A percentile compares a stretch with the other conserved stretches of the same genome.
These are phyloP conservation scores for Portevinia maculata DNA, from an alignment of 2,888 invertebrate genomes.

Conservation along the genomic window DNA sequence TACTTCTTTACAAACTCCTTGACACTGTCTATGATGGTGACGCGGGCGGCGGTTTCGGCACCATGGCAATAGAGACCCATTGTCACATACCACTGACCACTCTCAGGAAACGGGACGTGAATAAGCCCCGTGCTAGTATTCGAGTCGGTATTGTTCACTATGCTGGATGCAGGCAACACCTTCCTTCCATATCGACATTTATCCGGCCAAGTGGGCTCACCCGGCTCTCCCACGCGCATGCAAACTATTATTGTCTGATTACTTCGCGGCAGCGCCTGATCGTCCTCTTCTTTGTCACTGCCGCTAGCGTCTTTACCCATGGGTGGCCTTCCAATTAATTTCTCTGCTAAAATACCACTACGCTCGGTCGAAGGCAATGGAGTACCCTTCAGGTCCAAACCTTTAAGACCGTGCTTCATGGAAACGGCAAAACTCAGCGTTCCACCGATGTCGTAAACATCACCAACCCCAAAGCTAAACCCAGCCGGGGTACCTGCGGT, in stretches of 20 bases:
- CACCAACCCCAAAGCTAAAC: conserved; percentile 88
- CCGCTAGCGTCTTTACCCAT: conserved; percentile 53
- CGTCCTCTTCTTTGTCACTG: conserved; percentile 67
- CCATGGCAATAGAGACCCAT: conserved; percentile 88
- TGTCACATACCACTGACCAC: conserved; percentile 92
- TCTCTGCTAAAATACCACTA: conserved; percentile 80
- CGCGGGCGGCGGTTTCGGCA: conserved; percentile 82
- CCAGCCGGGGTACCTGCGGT: conserved; percentile 86
- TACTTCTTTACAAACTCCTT: conserved; percentile 81
- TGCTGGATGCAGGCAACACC: conserved; percentile 85
- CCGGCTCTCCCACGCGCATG: conserved; percentile 85
- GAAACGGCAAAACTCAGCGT: conserved; percentile 89
- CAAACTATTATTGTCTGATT: conserved; percentile 86
- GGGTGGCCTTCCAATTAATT: conserved; percentile 77
- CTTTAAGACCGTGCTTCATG: conserved; percentile 84
- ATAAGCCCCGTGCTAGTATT: conserved; percentile 86
- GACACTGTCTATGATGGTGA: conserved; percentile 81
- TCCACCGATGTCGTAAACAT: conserved; percentile 91
- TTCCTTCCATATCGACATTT: conserved; percentile 85
- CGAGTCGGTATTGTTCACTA: conserved; percentile 86
- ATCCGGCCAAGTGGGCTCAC: conserved; percentile 86
- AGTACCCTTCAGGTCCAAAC: conserved; percentile 75
- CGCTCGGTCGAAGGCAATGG: conserved; percentile 76
- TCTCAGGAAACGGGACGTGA: conserved; percentile 92
- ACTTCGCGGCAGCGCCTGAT: conserved; percentile 75